phyloP scores from a whole-genome alignment of 2,113 vertebrate species.

The Gavialis gangeticus region DNA sequence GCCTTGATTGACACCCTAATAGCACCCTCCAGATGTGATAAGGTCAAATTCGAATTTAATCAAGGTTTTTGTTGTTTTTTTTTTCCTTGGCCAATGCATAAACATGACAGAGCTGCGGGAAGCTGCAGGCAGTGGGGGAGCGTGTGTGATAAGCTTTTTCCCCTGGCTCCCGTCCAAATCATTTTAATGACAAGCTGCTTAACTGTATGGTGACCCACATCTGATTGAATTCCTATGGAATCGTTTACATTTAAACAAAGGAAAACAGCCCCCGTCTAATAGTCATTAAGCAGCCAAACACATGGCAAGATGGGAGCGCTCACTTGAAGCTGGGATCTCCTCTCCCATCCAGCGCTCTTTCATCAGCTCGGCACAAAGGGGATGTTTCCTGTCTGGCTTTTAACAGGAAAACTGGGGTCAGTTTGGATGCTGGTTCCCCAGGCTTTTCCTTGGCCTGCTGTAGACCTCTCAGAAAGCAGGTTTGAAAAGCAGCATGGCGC shows the following conservation, averaged over 20 bases:
- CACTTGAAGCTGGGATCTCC: neutral
- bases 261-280: neutral
- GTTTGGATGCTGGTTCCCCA: neutral
- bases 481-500: fast-evolving
- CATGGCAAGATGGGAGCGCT: neutral
- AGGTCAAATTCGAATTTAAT: constrained; percentile 73
- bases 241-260: neutral
- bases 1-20: constrained; percentile 50
- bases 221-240: neutral
- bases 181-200: constrained; percentile 36
- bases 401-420: neutral
- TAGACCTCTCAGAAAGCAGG: neutral
- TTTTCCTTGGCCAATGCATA: constrained; percentile 27
- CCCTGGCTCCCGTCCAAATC: neutral
- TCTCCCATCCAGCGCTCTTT: neutral
- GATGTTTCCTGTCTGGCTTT: neutral
- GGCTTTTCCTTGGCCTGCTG: neutral
- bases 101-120: constrained; percentile 3
- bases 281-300: neutral
- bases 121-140: neutral
- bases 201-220: constrained; percentile 23
- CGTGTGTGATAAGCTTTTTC: neutral
- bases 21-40: constrained; percentile 39
- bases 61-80: neutral
- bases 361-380: neutral